A percentile compares a stretch with the other conserved stretches of the same genome.
phyloP scores from a whole-genome alignment of 2,888 invertebrate genomes.

The Lingula anatina region DNA sequence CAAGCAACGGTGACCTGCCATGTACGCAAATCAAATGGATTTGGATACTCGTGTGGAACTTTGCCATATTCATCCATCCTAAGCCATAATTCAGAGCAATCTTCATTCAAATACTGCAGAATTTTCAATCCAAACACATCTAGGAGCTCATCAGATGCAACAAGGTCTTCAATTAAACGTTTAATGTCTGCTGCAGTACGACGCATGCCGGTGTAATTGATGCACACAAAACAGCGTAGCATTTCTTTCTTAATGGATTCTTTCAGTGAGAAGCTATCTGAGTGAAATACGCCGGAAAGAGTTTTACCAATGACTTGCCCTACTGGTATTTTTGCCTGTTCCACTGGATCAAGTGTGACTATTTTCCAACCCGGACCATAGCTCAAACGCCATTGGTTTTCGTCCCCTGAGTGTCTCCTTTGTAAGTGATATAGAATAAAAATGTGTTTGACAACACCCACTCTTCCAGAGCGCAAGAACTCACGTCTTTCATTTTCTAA shows the following conservation, averaged over 20 bases:
- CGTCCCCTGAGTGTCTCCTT: too few species aligned
- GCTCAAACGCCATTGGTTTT: too few species aligned
- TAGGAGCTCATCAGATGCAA: not conserved
- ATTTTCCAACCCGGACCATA: conserved; percentile 21
- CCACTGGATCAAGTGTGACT: conserved; percentile 15
- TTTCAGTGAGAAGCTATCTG: conserved; percentile 8
- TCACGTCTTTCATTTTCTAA: conserved; percentile 12
- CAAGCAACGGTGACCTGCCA: conserved; percentile 5
- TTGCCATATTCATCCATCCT: not conserved
- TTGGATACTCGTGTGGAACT: too few species aligned
- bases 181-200: conserved; percentile 12
- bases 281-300: conserved; percentile 11
- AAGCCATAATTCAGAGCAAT: not conserved
- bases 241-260: conserved; percentile 14
- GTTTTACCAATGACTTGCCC: not conserved
- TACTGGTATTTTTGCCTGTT: conserved; percentile 7
- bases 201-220: conserved; percentile 13
- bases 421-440: too few species aligned
- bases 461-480: too few species aligned
- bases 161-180: conserved; percentile 8
- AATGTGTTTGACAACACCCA: too few species aligned
- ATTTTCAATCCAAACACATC: not conserved
- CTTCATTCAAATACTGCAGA: not conserved
- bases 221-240: conserved; percentile 19
- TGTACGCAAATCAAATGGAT: not conserved